phyloP scores from a whole-genome alignment of 92 coral and sea anemone species.

The Metridium senile region DNA sequence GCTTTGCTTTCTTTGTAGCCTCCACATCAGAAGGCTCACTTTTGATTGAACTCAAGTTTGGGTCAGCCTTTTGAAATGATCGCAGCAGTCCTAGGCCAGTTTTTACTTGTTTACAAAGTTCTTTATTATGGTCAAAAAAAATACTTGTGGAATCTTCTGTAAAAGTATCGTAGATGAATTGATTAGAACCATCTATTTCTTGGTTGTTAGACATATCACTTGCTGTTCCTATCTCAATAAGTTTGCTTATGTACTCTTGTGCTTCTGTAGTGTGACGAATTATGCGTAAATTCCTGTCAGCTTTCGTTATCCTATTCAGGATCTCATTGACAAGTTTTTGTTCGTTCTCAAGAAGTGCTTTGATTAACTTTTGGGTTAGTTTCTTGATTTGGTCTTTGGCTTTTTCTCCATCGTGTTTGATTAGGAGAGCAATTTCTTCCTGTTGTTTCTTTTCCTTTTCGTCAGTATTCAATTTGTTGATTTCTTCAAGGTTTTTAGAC shows the following conservation, averaged over 20 bases:
- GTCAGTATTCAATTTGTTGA: not conserved
- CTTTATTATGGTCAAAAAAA: slow-evolving; percentile 5
- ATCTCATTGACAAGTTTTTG: not conserved
- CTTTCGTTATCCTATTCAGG: slow-evolving; percentile 1
- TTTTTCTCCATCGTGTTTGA: not conserved
- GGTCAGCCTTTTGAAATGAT: not conserved
- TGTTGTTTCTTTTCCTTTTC: slow-evolving; percentile 10
- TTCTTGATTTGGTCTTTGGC: slow-evolving; percentile 15
- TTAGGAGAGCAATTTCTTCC: not conserved
- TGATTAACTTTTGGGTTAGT: not conserved
- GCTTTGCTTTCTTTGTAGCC: not conserved
- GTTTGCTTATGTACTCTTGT: slow-evolving; percentile 1
- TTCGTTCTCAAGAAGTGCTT: slow-evolving; percentile 8
- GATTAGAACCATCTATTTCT: not conserved
- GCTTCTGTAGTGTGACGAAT: slow-evolving; percentile 5
- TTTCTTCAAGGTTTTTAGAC: not conserved
- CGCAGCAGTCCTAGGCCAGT: not conserved
- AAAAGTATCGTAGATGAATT: not conserved
- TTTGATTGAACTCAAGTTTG: not conserved
- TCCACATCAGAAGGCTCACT: not conserved
- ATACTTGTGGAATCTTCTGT: not conserved
- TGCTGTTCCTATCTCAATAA: slow-evolving; percentile 7
- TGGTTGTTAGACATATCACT: not conserved
- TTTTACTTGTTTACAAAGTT: not conserved
- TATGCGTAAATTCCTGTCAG: slow-evolving; percentile 5